phyloP scores from a whole-genome alignment of 2,888 invertebrate genomes.

The Mimas tiliae region DNA sequence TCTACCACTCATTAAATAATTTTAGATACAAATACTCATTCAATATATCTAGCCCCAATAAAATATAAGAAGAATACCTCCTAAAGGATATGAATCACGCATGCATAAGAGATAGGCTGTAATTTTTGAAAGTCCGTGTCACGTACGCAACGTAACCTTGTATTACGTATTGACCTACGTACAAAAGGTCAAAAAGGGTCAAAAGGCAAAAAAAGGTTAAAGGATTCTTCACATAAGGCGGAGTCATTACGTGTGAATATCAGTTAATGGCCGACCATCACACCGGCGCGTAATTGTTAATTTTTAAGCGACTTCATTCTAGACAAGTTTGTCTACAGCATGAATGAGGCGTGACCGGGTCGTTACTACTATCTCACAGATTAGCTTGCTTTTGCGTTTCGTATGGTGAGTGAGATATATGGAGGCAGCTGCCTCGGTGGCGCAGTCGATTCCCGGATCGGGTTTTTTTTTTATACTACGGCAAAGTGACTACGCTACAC shows the following conservation, averaged over 20 bases:
- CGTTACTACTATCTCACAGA: too few species aligned
- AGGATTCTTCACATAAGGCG: slow-evolving; percentile 38
- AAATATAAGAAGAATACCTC: neutral
- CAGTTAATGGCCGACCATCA: slow-evolving; percentile 27
- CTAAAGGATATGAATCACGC: neutral
- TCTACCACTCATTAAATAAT: too few species aligned
- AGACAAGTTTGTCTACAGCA: too few species aligned
- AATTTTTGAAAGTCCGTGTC: slow-evolving; percentile 26
- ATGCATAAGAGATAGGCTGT: neutral
- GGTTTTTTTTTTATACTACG: too few species aligned
- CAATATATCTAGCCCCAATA: neutral
- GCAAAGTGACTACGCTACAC: too few species aligned
- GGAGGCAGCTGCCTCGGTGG: too few species aligned
- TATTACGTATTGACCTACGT: slow-evolving; percentile 38
- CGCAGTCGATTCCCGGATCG: too few species aligned
- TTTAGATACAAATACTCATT: too few species aligned
- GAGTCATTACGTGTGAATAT: slow-evolving; percentile 34
- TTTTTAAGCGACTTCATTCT: too few species aligned
- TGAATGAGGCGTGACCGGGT: too few species aligned
- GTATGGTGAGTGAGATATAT: too few species aligned
- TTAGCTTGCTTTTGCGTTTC: too few species aligned
- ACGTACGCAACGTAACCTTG: slow-evolving; percentile 31
- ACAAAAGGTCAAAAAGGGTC: slow-evolving; percentile 40
- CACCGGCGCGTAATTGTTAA: slow-evolving; percentile 27
- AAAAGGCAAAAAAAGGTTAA: slow-evolving; percentile 38